phyloP scores from a whole-genome alignment of 2,113 vertebrate species.

The Manacus vitellinus region DNA sequence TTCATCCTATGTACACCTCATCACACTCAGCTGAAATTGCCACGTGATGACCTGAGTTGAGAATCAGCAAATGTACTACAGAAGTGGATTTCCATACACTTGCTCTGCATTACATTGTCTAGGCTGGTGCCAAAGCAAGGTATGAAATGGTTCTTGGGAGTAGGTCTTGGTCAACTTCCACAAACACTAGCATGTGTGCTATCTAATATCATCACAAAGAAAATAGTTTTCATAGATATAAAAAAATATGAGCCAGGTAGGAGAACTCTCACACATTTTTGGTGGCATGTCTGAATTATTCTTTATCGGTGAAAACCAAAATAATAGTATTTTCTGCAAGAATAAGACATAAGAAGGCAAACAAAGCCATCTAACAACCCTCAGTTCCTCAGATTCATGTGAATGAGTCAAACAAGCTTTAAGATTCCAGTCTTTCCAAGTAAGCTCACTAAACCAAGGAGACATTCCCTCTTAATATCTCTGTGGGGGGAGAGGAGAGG shows the following conservation, averaged over 20 bases:
- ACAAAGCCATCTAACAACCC: neutral
- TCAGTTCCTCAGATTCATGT: neutral
- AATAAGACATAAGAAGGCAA: neutral
- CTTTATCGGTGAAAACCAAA: neutral
- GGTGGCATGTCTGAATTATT: neutral
- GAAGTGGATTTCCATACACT: neutral
- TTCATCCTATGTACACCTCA: neutral
- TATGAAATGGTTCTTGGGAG: neutral
- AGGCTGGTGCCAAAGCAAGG: neutral
- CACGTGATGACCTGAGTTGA: neutral
- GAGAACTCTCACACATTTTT: neutral
- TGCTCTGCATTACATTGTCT: neutral
- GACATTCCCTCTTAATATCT: neutral
- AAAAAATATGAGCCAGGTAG: neutral
- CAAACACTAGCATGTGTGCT: accelerated
- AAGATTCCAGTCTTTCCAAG: neutral
- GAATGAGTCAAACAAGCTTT: neutral
- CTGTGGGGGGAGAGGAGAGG: neutral
- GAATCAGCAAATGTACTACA: neutral
- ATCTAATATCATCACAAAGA: neutral
- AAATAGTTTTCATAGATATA: neutral
- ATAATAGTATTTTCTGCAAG: neutral
- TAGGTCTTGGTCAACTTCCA: neutral
- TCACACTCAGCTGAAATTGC: neutral
- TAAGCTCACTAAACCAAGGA: neutral